Evolutionary conservation across 2,113 vertebrate genomes (phyloP), one percentile per base, ranked within the genome.

Genomic region (Limanda limanda): DNA sequence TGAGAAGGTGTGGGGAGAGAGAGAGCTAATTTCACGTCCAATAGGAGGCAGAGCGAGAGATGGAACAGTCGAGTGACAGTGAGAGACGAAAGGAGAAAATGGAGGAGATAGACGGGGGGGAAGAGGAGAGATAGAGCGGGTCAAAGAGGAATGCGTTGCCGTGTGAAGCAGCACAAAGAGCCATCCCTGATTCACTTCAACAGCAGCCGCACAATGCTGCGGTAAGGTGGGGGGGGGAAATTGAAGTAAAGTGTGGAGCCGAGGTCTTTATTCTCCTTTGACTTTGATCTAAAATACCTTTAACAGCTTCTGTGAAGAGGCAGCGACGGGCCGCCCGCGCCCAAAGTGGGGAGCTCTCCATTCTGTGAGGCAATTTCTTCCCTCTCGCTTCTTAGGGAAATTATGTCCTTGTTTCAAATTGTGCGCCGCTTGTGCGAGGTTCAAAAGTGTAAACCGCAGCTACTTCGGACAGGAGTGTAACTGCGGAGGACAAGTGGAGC

Each of bases 261-360:
- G 35, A 74, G 74, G 82, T 88, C 82, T 90, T 89, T 90, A 90
- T 86, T 84, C 72, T 54, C 75, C 78, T 78, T 72, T 79, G 72
- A 86, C 88, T 93, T 89, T 91, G 88, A 92, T 90, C 88, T 88
- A 73, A 91, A 92, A 91, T 64, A 88, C 77, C 78, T 87, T 81
- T 76, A 90, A 86, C 77, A 81, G 88, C 59, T 66, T 66, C 73
- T 72, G 59, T 74, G 81, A 89, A 85, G 79, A 71, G 63, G 76
- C 47, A 12, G 70, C 75, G 56, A 79, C 48, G 56, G 55, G 57
- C 70, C 47, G 85, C 55, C 71, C 20, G 54, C 68, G 76, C 62
- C 59, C 5, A 56, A 66, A 64, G 58, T 76, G 23, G 13, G 59
- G 59, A 70, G 54, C 35, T 23, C 71, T 68, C 68, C 40, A 25